Evolutionary conservation across 2,888 invertebrate species (phyloP).

Genomic region (Parascotia fuliginaria): DNA sequence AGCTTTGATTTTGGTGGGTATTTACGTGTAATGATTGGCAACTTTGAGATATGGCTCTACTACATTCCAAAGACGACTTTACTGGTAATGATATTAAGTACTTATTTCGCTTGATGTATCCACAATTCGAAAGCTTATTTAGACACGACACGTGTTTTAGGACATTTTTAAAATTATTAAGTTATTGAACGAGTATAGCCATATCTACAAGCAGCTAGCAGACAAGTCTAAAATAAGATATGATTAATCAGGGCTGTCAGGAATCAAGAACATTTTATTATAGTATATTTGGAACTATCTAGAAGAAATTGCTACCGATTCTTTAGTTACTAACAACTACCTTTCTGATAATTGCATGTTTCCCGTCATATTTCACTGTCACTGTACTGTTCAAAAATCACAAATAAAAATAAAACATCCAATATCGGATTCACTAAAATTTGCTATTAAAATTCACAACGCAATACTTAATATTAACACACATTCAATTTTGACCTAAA

Average conservation of each 20-base stretch:
- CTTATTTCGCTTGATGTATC: conserved; percentile 11
- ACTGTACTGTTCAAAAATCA: no score
- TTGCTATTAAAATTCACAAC: conserved; percentile 28
- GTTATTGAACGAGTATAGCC: conserved; percentile 20
- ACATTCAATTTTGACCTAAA: conserved; percentile 10
- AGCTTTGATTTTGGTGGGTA: conserved; percentile 50
- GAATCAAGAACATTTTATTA: conserved; percentile 14
- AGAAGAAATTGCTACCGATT: background rate
- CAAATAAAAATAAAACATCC: conserved; percentile 2
- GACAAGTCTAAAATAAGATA: conserved; percentile 38
- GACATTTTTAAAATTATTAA: background rate
- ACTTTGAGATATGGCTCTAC: conserved; percentile 25
- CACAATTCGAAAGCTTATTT: conserved; percentile 8
- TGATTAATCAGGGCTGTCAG: conserved; percentile 38
- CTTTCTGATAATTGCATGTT: no score
- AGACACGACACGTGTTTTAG: background rate
- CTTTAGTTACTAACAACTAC: background rate
- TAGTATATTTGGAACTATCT: conserved; percentile 2
- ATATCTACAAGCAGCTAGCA: conserved; percentile 22
- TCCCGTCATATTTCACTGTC: no score
- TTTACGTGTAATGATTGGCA: conserved; percentile 30
- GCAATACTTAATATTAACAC: conserved; percentile 20
- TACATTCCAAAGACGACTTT: background rate
- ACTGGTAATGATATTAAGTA: conserved; percentile 7
- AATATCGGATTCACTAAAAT: conserved; percentile 11